Evolutionary conservation across 1,140 invertebrate genomes (phyloP).

Genomic region (Coenobita brevimanus): DNA sequence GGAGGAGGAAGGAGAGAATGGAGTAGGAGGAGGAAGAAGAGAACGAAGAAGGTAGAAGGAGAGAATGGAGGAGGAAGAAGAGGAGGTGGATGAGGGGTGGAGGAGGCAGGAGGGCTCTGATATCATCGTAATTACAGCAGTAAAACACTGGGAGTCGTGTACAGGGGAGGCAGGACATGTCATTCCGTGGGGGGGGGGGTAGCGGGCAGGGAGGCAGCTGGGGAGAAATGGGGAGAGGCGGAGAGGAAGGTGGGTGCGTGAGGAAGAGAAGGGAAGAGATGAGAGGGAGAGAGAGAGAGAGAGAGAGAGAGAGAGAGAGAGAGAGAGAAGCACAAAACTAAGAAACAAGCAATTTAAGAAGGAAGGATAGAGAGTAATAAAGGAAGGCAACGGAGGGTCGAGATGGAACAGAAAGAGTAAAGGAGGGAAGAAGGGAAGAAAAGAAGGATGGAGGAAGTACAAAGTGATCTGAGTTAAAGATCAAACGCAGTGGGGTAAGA

Average conservation of each 20-base stretch:
- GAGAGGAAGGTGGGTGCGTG: neutral
- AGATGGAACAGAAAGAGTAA: neutral
- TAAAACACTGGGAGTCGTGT: slow-evolving; percentile 35
- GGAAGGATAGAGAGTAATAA: neutral
- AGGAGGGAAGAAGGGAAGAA: no score
- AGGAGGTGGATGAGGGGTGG: neutral
- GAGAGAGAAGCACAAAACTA: slow-evolving; percentile 17
- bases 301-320: neutral
- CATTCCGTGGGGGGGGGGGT: neutral
- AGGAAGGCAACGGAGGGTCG: neutral
- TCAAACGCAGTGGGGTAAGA: no score
- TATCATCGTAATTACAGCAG: slow-evolving; percentile 30
- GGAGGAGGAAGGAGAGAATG: neutral
- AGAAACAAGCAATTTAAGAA: no score
- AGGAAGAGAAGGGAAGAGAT: neutral
- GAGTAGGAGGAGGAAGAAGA: neutral
- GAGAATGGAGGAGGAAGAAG: neutral
- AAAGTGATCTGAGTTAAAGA: no score
- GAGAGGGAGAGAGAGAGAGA: neutral
- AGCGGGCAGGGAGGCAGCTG: neutral
- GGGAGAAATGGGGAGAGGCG: neutral
- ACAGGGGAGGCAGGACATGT: slow-evolving; percentile 2
- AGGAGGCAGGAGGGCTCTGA: neutral
- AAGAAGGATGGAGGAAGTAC: no score
- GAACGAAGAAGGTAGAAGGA: neutral